Percentiles rank a stretch among this genome's conserved stretches.
Evolutionary conservation across 2,113 vertebrate genomes (phyloP).

Genomic region (Ameiurus melas): DNA sequence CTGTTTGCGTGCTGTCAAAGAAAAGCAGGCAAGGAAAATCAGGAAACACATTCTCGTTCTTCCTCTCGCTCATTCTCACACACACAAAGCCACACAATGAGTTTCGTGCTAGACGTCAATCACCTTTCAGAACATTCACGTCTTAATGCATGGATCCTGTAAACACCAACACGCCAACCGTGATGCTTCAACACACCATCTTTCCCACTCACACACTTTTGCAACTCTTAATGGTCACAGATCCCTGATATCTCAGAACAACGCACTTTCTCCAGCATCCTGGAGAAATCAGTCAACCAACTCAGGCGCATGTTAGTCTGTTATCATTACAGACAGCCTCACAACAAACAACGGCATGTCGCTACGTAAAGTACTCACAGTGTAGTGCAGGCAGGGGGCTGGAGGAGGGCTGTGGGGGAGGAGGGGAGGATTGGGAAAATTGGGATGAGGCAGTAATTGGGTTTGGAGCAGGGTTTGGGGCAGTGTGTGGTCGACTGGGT

Average conservation of each 20-base stretch:
- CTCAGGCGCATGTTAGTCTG: conserved; percentile 20
- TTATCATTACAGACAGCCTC: conserved; percentile 15
- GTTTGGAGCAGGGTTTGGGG: conserved; percentile 53
- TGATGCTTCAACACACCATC: background rate
- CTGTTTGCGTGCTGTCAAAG: conserved; percentile 71
- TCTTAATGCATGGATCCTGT: background rate
- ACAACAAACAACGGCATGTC: background rate
- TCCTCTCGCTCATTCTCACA: background rate
- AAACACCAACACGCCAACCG: background rate
- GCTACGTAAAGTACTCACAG: conserved; percentile 72
- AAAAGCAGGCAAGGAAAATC: conserved; percentile 2
- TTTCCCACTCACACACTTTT: conserved; percentile 5
- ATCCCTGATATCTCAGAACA: conserved; percentile 8
- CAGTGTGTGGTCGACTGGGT: conserved; percentile 56
- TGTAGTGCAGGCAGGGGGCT: conserved; percentile 67
- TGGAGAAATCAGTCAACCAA: conserved; percentile 18
- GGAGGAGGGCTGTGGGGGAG: conserved; percentile 61
- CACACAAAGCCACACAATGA: background rate
- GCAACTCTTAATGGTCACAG: background rate
- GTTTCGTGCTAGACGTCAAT: background rate
- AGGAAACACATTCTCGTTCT: background rate
- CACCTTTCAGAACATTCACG: conserved; percentile 6
- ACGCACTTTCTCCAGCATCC: conserved; percentile 4
- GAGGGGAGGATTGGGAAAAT: conserved; percentile 45
- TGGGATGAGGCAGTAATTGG: conserved; percentile 54